These are phyloP conservation scores for Leptinotarsa peninsularis DNA, from an alignment of 2,888 invertebrate species.

Conservation along the genomic window DNA sequence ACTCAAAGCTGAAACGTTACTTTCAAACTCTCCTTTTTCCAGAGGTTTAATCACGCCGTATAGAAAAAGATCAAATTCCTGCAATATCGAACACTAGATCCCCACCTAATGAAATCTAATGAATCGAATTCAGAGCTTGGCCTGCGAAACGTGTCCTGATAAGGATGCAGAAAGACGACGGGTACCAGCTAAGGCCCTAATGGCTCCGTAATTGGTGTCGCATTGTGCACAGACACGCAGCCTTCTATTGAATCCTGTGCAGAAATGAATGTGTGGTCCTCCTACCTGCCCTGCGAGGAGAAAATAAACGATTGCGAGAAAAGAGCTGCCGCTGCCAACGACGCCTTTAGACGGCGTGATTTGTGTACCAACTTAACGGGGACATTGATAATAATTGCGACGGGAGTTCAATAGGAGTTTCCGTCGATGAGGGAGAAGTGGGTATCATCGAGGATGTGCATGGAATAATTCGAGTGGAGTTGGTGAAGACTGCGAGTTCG, in stretches of 20 bases:
- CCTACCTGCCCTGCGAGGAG: conserved; percentile 38
- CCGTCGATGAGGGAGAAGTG: conserved; percentile 26
- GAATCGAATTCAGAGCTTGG: conserved; percentile 52
- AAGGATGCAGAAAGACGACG: conserved; percentile 44
- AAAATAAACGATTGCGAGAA: conserved; percentile 37
- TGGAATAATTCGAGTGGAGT: conserved; percentile 18
- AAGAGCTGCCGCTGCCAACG: conserved; percentile 17
- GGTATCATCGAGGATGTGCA: conserved; percentile 26
- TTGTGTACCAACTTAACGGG: conserved; percentile 44
- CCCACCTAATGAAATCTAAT: conserved; percentile 41
- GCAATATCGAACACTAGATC: conserved; percentile 8
- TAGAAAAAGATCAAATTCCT: no score
- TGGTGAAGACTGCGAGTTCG: conserved; percentile 10
- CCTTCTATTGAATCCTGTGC: conserved; percentile 5
- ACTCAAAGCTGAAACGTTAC: no score
- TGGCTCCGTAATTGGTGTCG: conserved; percentile 52
- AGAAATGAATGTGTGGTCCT: conserved; percentile 48
- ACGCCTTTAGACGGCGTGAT: conserved; percentile 43
- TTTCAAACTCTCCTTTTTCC: no score
- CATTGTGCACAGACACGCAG: conserved; percentile 48
- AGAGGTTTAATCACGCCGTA: no score
- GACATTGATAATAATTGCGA: conserved; percentile 45
- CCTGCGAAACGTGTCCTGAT: conserved; percentile 52
- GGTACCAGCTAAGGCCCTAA: conserved; percentile 42
- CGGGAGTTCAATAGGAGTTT: conserved; percentile 36